A percentile compares a stretch with the other conserved stretches of the same genome.
Evolutionary conservation across 2,113 vertebrate species (phyloP).

Genomic region (Coptodon bakossiorum): DNA sequence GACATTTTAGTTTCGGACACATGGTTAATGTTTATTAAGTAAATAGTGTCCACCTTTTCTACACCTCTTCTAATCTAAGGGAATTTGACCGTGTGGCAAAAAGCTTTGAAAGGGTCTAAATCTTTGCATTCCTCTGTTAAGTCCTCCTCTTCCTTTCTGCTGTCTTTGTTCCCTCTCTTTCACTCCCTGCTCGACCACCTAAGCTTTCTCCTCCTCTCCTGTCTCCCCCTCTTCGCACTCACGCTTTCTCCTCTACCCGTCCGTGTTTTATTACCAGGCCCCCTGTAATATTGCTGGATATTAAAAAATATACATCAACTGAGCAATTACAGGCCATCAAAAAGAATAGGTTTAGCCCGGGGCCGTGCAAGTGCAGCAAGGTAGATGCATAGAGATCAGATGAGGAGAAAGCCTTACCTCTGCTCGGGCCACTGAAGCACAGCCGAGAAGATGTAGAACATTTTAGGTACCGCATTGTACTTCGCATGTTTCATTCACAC

Average conservation of each 20-base stretch:
- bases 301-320: conserved; percentile 79
- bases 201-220: conserved; percentile 10
- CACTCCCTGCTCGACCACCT: not conserved
- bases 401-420: conserved; percentile 22
- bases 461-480: not conserved
- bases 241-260: conserved; percentile 31
- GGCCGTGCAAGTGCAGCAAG: conserved; percentile 36
- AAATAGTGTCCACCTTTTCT: not conserved
- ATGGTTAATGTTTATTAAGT: not conserved
- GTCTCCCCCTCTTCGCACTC: conserved; percentile 13
- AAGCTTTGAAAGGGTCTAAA: not conserved
- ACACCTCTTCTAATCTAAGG: not conserved
- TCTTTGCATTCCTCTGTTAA: not conserved
- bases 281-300: conserved; percentile 72
- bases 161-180: not conserved
- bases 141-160: not conserved
- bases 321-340: conserved; percentile 72
- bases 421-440: conserved; percentile 2
- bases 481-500: not conserved
- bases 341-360: conserved; percentile 65
- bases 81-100: not conserved
- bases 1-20: not conserved
- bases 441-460: conserved; percentile 1
- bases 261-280: conserved; percentile 62
- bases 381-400: conserved; percentile 51